These are phyloP conservation scores for Argyra leucocephala DNA, from an alignment of 2,888 invertebrate species.

Conservation along the genomic window DNA sequence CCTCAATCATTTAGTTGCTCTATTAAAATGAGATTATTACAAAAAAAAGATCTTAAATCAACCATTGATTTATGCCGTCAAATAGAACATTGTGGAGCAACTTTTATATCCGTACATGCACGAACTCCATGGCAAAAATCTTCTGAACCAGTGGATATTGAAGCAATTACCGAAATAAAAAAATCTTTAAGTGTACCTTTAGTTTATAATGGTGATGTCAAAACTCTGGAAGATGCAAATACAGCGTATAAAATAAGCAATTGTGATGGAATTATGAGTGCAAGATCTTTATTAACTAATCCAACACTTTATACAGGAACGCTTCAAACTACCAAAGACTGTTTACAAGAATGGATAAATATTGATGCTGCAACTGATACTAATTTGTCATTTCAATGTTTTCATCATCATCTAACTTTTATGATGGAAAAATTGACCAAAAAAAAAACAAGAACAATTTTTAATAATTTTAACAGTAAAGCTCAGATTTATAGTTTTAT, in stretches of 20 bases:
- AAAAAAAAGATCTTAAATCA: constrained; percentile 40
- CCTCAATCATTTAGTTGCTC: constrained; percentile 74
- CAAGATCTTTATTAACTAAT: constrained; percentile 81
- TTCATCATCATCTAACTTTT: constrained; percentile 93
- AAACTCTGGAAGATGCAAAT: constrained; percentile 60
- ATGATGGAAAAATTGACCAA: constrained; percentile 81
- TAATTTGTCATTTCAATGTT: constrained; percentile 65
- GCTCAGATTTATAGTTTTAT: constrained; percentile 63
- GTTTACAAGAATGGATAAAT: constrained; percentile 73
- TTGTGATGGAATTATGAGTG: constrained; percentile 83
- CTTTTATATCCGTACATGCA: constrained; percentile 85
- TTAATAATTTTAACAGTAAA: constrained; percentile 66
- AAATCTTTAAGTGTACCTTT: constrained; percentile 69
- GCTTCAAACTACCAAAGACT: constrained; percentile 58
- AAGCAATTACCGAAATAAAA: constrained; percentile 61
- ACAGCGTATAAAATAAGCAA: constrained; percentile 56
- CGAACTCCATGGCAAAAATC: constrained; percentile 74
- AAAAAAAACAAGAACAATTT: constrained; percentile 60
- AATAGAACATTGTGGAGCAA: constrained; percentile 75
- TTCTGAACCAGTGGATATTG: constrained; percentile 60
- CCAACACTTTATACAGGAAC: constrained; percentile 78
- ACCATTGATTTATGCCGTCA: constrained; percentile 73
- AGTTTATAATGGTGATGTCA: constrained; percentile 87
- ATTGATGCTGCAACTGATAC: constrained; percentile 55
- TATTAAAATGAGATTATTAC: constrained; percentile 73